These are phyloP conservation scores for Cecidostiba fungosa DNA, from an alignment of 2,888 invertebrate species.

Conservation along the genomic window DNA sequence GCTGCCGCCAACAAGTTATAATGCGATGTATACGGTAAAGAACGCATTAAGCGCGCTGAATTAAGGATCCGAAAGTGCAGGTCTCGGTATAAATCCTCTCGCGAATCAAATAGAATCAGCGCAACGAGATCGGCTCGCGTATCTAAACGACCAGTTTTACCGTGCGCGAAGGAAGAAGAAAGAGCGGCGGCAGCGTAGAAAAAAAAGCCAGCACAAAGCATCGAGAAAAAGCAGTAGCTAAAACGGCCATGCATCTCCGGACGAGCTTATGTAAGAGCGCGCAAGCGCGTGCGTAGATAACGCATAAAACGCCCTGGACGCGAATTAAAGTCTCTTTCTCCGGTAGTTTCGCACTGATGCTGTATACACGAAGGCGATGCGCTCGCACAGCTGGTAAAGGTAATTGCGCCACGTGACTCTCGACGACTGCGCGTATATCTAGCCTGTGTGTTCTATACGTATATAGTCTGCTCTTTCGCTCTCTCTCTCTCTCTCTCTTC, in stretches of 20 bases:
- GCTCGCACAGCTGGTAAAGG: slow-evolving; percentile 75
- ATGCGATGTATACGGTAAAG: background rate
- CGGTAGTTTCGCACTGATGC: slow-evolving; percentile 9
- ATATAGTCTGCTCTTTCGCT: background rate
- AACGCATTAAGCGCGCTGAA: background rate
- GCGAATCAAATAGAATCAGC: slow-evolving; percentile 48
- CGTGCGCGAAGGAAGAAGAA: background rate
- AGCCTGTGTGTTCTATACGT: too few relatives aligned
- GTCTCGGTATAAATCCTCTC: slow-evolving; percentile 6
- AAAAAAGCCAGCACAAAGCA: background rate
- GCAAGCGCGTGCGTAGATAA: slow-evolving; percentile 40
- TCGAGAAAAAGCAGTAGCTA: slow-evolving; percentile 16
- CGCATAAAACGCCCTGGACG: slow-evolving; percentile 35
- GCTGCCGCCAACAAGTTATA: too few relatives aligned
- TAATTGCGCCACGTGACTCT: slow-evolving; percentile 78
- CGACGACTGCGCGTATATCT: background rate
- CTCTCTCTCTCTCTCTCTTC: slow-evolving; percentile 30
- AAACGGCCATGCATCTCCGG: slow-evolving; percentile 44
- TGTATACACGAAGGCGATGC: slow-evolving; percentile 9
- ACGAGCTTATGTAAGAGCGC: slow-evolving; percentile 27
- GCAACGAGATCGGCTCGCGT: slow-evolving; percentile 37
- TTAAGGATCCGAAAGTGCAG: background rate
- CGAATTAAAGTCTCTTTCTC: slow-evolving; percentile 44
- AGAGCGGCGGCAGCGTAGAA: background rate
- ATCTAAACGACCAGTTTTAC: slow-evolving; percentile 44